Evolutionary conservation across 37 sponge, comb jelly and placozoan species (phyloP), one percentile per base, ranked within the genome.

Genomic region (Theonella swinhoei): DNA sequence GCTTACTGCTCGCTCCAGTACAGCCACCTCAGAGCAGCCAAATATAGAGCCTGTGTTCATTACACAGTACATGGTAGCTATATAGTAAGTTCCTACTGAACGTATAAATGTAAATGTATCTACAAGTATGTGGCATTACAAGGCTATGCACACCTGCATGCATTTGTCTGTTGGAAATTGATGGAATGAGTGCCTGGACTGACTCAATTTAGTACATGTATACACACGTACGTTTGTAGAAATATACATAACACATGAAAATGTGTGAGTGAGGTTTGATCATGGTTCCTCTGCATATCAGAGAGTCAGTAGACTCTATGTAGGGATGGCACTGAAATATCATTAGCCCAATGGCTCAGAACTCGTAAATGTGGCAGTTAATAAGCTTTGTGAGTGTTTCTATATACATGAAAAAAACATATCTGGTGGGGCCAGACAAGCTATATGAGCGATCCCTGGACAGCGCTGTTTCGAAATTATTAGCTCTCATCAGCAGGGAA

Each of bases 31-130:
- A 35, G 84, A 80, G 0, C 82, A 80, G 0, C 93, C 95, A 80
- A 87, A 90, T 69, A 94, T 83, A 0, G 93, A 90, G 19, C 89
- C 95, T 94, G 42, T 23, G 42, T n/a, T n/a, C n/a, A n/a, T n/a
- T n/a, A n/a, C n/a, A n/a, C 60, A 58, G 60, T 58, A 19, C 19
- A 58, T 58, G 19, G 19, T 58, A 58, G 17, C 11, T 58, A 58
- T 19, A 58, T 58, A 20, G 20, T 22, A 59, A 11, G 19, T 22
- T 22, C 61, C 19, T 22, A 59, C 61, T 59, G 61, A 11, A 22
- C 19, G 11, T 22, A 11, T 59, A 59, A 59, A 22, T 59, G 11
- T 59, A 19, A 22, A 59, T 22, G 61, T 59, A 59, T 11, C 61
- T 59, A n/a, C n/a, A n/a, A n/a, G n/a, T n/a, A n/a, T n/a, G n/a